These are phyloP conservation scores for Vanessa atalanta DNA, from an alignment of 1,140 invertebrate species.

Conservation along the genomic window DNA sequence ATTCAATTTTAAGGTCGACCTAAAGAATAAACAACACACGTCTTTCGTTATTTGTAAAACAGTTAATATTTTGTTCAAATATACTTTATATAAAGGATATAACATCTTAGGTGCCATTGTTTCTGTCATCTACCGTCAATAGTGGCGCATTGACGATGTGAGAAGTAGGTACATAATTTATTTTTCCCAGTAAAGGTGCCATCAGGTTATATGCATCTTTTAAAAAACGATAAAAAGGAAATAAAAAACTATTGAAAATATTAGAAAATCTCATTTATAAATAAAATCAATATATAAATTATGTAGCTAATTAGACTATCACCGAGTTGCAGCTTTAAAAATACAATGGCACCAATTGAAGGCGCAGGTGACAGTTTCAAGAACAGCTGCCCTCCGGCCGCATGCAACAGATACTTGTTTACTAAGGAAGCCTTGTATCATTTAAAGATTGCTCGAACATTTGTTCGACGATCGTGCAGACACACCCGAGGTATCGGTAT, in stretches of 20 bases:
- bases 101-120: no score
- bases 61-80: no score
- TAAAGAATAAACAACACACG: neutral
- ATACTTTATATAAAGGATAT: neutral
- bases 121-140: no score
- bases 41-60: neutral
- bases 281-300: neutral
- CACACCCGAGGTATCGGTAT: constrained; percentile 38
- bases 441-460: constrained; percentile 24
- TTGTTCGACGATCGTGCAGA: neutral
- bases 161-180: no score
- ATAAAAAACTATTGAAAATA: no score
- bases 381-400: constrained; percentile 6
- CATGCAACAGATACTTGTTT: constrained; percentile 23
- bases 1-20: no score
- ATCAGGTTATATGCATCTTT: no score
- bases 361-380: neutral
- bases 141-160: no score
- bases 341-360: neutral
- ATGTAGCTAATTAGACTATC: neutral
- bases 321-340: neutral
- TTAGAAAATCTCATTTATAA: neutral
- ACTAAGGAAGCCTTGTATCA: constrained; percentile 27
- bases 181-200: no score
- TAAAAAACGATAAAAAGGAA: no score